Evolutionary conservation across 64 coral and sea anemone genomes (phyloP).

Genomic region (Dendrophyllia cribrosa): DNA sequence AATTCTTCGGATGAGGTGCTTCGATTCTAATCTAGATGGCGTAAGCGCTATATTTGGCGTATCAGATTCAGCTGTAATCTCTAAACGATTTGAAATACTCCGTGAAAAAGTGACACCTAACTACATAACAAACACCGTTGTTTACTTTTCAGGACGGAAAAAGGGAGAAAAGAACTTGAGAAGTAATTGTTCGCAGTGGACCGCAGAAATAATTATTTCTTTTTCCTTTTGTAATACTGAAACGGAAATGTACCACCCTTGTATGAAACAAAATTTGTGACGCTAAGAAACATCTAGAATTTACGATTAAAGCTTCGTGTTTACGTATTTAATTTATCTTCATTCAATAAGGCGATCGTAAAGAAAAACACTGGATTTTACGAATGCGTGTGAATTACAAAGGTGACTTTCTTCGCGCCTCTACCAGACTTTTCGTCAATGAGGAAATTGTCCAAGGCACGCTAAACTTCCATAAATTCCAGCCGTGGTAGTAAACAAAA

Average conservation of each 20-base stretch:
- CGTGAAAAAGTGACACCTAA: background rate
- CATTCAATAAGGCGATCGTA: background rate
- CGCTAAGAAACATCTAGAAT: background rate
- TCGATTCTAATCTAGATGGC: too few relatives aligned
- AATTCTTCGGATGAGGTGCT: too few relatives aligned
- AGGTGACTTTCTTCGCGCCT: conserved; percentile 19
- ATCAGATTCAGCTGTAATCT: too few relatives aligned
- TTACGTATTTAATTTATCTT: background rate
- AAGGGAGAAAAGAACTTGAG: background rate
- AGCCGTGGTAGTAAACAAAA: conserved; percentile 7
- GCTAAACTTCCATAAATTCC: background rate
- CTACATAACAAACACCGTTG: conserved; percentile 10
- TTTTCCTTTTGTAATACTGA: background rate
- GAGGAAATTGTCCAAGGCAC: background rate
- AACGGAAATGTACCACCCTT: background rate
- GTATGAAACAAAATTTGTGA: background rate
- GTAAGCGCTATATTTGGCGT: too few relatives aligned
- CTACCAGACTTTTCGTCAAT: background rate
- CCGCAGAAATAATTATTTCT: background rate
- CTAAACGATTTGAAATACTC: background rate
- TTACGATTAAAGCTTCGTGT: background rate
- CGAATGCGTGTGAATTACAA: conserved; percentile 21
- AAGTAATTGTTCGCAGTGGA: background rate
- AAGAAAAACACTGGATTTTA: background rate
- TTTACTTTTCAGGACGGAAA: background rate